phyloP scores from a whole-genome alignment of 2,888 invertebrate genomes.

The Tolmerus cingulatus region DNA sequence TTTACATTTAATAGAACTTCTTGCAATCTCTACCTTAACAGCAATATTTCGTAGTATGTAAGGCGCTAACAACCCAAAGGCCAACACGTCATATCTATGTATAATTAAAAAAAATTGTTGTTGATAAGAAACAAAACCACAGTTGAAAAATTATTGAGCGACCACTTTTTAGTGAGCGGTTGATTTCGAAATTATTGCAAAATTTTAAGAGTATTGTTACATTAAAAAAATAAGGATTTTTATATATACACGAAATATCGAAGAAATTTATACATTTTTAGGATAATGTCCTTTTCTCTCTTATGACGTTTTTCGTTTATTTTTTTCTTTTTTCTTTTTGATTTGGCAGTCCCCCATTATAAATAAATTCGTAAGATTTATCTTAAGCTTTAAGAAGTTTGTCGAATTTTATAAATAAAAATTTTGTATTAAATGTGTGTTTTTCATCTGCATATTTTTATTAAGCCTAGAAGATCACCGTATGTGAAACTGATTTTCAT shows the following conservation, averaged over 20 bases:
- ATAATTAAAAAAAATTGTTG: not conserved
- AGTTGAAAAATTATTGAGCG: not conserved
- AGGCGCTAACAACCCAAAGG: not conserved
- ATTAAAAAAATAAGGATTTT: not conserved
- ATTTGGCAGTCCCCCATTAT: not conserved
- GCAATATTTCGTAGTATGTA: not conserved
- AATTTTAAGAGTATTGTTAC: conserved; percentile 4
- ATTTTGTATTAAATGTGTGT: not conserved
- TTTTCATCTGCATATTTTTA: not conserved
- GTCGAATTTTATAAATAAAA: conserved; percentile 34
- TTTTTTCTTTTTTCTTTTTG: no score
- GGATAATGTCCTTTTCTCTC: not conserved
- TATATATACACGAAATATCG: not conserved
- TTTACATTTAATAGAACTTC: conserved; percentile 1
- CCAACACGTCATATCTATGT: conserved; percentile 3
- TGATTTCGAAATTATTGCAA: not conserved
- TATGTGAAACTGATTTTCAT: no score
- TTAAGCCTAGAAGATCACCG: no score
- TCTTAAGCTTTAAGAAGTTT: conserved; percentile 22
- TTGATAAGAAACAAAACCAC: not conserved
- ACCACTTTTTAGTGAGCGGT: not conserved
- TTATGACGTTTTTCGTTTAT: not conserved
- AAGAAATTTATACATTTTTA: conserved; percentile 15
- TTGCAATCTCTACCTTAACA: not conserved
- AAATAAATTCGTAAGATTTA: not conserved